These are phyloP conservation scores for Sciaenops ocellatus DNA, from an alignment of 2,797 vertebrate genomes.

Conservation along the genomic window DNA sequence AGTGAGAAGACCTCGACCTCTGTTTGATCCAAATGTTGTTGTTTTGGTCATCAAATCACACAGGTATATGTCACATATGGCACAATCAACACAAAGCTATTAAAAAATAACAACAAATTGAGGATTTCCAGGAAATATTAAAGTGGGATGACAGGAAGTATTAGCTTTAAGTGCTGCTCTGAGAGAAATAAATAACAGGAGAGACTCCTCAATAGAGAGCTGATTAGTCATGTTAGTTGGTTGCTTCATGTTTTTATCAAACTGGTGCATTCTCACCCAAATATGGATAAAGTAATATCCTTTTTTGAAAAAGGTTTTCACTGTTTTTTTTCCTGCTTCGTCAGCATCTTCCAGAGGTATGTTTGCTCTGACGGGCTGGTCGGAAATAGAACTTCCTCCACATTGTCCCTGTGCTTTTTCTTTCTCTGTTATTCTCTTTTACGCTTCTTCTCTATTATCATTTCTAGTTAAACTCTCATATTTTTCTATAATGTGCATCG, in stretches of 20 bases:
- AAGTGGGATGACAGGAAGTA: conserved; percentile 3
- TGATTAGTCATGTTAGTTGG: not conserved
- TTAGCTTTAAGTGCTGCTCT: not conserved
- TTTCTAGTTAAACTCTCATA: not conserved
- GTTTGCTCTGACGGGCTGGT: conserved; percentile 5
- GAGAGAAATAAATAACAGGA: not conserved
- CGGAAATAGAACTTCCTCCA: conserved; percentile 57
- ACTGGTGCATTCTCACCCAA: not conserved
- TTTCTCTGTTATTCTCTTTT: not conserved
- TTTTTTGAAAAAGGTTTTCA: not conserved
- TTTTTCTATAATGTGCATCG: not conserved
- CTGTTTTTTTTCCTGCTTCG: conserved; percentile 53
- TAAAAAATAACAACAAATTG: conserved; percentile 9
- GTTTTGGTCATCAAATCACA: not conserved
- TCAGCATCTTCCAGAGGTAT: conserved; percentile 47
- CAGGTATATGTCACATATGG: not conserved
- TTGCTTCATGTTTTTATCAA: not conserved
- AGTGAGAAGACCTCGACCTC: conserved; percentile 2
- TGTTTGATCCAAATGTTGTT: not conserved
- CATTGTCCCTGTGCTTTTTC: conserved; percentile 8
- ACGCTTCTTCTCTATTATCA: not conserved
- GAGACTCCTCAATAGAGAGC: not conserved
- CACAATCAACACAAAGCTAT: not conserved
- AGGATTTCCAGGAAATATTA: conserved; percentile 39
- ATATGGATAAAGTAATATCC: not conserved